phyloP scores from a whole-genome alignment of 2,888 invertebrate genomes.

The Sinotaia quadrata region DNA sequence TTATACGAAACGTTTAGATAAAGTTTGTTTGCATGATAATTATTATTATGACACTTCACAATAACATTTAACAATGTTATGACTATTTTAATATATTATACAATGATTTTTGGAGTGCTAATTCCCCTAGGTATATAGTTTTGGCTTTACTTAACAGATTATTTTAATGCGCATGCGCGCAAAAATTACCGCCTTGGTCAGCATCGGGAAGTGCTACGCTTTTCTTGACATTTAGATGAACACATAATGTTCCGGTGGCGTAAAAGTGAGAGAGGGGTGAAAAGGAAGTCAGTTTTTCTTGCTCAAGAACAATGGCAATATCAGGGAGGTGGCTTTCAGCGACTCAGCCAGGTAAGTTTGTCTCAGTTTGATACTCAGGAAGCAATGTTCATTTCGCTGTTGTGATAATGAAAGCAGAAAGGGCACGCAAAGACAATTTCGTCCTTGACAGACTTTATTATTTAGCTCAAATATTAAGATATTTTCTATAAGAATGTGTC shows the following conservation, averaged over 20 bases:
- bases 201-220: slow-evolving; percentile 23
- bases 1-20: slow-evolving; percentile 18
- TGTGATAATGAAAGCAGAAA: slow-evolving; percentile 30
- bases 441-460: slow-evolving; percentile 19
- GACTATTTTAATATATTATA: too few species aligned
- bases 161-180: slow-evolving; percentile 46
- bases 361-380: not conserved
- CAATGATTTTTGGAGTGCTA: too few species aligned
- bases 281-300: slow-evolving; percentile 51
- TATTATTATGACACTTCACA: not conserved
- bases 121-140: too few species aligned
- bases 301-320: slow-evolving; percentile 59
- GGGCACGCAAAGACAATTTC: slow-evolving; percentile 13
- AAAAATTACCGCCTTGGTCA: slow-evolving; percentile 41
- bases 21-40: not conserved
- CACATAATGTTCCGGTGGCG: slow-evolving; percentile 30
- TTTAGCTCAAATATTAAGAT: too few species aligned
- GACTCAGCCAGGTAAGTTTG: slow-evolving; percentile 54
- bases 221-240: slow-evolving; percentile 17
- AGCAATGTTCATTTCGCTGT: slow-evolving; percentile 1
- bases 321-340: slow-evolving; percentile 52
- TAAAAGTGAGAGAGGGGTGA: slow-evolving; percentile 42
- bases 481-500: too few species aligned
- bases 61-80: not conserved
- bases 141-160: not conserved